A percentile compares a stretch with the other conserved stretches of the same genome.
These are phyloP conservation scores for Rhabdomys pumilio DNA, from an alignment of 2,797 vertebrate species.

Conservation along the genomic window DNA sequence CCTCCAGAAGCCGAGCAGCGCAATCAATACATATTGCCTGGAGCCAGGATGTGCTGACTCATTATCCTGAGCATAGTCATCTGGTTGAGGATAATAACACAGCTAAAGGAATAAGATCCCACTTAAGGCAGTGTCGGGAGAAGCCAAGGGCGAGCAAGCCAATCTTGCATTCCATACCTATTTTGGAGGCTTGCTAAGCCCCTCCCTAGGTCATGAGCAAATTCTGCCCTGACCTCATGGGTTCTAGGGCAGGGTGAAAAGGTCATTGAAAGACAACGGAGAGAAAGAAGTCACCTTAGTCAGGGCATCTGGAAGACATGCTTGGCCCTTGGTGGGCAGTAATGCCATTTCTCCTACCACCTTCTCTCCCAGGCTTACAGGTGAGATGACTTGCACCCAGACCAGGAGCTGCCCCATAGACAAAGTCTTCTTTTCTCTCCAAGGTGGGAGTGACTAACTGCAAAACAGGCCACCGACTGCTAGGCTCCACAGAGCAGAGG, in stretches of 20 bases:
- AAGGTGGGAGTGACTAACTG: background rate
- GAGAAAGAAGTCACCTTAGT: background rate
- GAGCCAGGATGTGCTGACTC: background rate
- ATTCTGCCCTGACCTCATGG: background rate
- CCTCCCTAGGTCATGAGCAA: background rate
- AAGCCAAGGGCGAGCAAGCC: background rate
- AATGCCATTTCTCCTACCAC: background rate
- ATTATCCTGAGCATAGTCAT: background rate
- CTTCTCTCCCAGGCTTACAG: background rate
- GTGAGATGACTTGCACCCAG: background rate
- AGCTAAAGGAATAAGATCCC: background rate
- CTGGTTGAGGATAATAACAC: constrained; percentile 1
- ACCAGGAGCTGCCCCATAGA: too few species aligned
- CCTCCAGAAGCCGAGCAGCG: constrained; percentile 14
- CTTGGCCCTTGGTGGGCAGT: background rate
- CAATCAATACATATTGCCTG: background rate
- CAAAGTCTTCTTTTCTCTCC: too few species aligned
- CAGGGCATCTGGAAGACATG: background rate
- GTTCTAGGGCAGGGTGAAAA: background rate
- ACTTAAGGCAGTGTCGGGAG: background rate
- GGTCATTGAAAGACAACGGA: background rate
- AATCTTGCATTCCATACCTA: background rate
- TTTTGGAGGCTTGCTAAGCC: background rate
- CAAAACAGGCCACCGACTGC: too few species aligned
- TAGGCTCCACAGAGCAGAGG: background rate